Conservation (phyloP, 2,797 vertebrate species). For the Galago senegalensis region DNA sequence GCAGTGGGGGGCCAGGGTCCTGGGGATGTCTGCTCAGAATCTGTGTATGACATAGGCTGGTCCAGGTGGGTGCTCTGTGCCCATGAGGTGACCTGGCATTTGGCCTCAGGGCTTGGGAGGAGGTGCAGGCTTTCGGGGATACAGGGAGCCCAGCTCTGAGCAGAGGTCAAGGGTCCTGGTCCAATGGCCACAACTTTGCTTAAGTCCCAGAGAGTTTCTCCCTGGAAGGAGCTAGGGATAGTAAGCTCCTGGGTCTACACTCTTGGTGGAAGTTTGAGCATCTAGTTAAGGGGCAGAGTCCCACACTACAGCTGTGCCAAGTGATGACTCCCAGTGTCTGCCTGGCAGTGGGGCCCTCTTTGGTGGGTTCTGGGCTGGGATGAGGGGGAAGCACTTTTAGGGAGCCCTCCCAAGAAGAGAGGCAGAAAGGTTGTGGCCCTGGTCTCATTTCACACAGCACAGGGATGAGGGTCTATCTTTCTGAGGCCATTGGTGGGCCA, state of each 20-base stretch:
- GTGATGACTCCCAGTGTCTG: neutral
- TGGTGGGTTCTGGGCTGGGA: neutral
- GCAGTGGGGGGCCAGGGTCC: neutral
- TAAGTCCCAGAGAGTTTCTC: neutral
- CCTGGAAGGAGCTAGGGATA: neutral
- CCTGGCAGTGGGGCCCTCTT: neutral
- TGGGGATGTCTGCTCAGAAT: neutral
- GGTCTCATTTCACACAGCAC: neutral
- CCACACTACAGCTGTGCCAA: no score
- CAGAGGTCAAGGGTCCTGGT: neutral
- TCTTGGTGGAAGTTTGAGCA: neutral
- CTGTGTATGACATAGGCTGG: neutral
- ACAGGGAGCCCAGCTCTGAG: neutral
- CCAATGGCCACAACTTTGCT: neutral
- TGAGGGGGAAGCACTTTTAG: neutral
- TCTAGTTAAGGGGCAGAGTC: neutral
- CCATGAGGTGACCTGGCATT: neutral
- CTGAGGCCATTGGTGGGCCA: neutral
- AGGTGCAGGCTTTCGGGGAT: fast-evolving
- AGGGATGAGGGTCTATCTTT: neutral
- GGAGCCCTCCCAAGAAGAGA: neutral
- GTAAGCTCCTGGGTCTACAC: neutral
- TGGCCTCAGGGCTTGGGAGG: neutral
- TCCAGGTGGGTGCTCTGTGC: fast-evolving
- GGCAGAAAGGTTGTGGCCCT: neutral